Conservation (phyloP, 2,797 vertebrate species). For the Echeneis naucrates region DNA sequence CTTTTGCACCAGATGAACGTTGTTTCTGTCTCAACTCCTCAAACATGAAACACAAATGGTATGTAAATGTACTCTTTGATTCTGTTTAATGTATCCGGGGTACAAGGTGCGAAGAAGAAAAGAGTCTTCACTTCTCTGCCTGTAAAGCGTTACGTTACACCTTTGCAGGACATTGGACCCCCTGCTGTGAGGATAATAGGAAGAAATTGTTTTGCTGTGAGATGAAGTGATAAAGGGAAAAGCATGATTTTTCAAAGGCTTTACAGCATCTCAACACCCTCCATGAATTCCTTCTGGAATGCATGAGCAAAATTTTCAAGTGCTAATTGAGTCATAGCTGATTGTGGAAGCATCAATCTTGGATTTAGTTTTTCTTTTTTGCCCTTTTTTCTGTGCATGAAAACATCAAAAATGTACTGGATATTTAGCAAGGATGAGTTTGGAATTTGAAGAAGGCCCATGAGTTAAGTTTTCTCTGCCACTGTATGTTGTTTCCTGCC, state of each 20-base stretch:
- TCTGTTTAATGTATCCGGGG: constrained; percentile 79
- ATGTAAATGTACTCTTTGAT: constrained; percentile 86
- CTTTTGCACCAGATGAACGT: constrained; percentile 69
- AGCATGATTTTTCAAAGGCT: constrained; percentile 78
- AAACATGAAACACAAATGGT: constrained; percentile 83
- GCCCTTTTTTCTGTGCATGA: constrained; percentile 60
- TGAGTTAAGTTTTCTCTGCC: too few species aligned
- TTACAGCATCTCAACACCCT: constrained; percentile 57
- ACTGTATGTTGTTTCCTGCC: too few species aligned
- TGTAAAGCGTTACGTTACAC: constrained; percentile 70
- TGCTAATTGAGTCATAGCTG: constrained; percentile 81
- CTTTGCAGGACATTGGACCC: constrained; percentile 77
- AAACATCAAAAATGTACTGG: constrained; percentile 68
- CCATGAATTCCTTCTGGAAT: constrained; percentile 57
- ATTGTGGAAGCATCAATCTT: constrained; percentile 80
- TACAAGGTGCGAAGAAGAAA: constrained; percentile 79
- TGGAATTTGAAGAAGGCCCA: constrained; percentile 32
- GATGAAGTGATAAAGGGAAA: constrained; percentile 82
- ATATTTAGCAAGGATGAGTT: constrained; percentile 62
- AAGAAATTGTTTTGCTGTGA: constrained; percentile 83
- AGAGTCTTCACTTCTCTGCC: constrained; percentile 66
- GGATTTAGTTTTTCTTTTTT: constrained; percentile 60
- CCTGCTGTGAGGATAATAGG: constrained; percentile 84
- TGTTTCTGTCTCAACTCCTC: constrained; percentile 79
- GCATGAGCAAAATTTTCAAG: constrained; percentile 68